Percentiles rank a stretch among this genome's conserved stretches.
Conservation (phyloP, 2,888 invertebrate genomes). For the Didymodactylos carnosus region DNA sequence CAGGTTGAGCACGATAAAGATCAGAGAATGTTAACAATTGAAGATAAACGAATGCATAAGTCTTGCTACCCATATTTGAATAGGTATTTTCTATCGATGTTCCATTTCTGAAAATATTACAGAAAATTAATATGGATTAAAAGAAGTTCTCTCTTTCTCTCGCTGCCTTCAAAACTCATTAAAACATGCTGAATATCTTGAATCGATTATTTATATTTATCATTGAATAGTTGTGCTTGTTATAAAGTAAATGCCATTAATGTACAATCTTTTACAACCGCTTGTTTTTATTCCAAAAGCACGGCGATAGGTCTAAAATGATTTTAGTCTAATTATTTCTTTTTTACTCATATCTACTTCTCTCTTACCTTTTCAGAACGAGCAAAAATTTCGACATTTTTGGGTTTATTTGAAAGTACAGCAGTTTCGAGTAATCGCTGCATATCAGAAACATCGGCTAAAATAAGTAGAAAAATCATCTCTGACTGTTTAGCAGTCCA, state of each 20-base stretch:
- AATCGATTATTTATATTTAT: constrained; percentile 13
- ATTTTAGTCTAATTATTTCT: background rate
- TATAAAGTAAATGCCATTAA: constrained; percentile 89
- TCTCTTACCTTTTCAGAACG: background rate
- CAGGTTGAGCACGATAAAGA: background rate
- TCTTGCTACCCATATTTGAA: background rate
- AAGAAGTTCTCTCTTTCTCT: too few relatives aligned
- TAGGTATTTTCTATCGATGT: background rate
- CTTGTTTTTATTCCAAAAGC: constrained; percentile 5
- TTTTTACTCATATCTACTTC: too few relatives aligned
- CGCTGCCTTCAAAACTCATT: constrained; percentile 10
- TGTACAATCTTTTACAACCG: constrained; percentile 78
- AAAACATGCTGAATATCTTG: constrained; percentile 1
- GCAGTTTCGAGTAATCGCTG: background rate
- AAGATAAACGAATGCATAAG: background rate
- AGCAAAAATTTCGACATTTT: background rate
- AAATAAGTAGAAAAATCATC: too few relatives aligned
- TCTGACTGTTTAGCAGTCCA: too few relatives aligned
- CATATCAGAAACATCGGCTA: background rate
- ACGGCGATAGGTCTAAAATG: background rate
- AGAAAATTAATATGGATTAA: too few relatives aligned
- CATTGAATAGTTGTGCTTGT: constrained; percentile 41
- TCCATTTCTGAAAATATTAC: too few relatives aligned
- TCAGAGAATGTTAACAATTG: background rate
- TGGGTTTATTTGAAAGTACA: background rate